Base-by-base conservation (phyloP, 2,888 invertebrate species). In the Hypena proboscidalis region DNA sequence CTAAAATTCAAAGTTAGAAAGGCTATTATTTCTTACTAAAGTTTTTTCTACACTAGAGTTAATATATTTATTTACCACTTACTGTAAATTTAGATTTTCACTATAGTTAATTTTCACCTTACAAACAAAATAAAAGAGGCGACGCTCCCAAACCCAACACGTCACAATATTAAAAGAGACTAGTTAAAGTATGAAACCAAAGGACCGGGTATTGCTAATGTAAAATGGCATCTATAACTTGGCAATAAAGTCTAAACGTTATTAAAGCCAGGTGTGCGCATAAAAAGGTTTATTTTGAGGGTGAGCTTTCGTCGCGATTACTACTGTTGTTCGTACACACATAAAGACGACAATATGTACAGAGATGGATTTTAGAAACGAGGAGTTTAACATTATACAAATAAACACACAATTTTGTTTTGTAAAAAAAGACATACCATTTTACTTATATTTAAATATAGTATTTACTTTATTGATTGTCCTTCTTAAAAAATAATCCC, bases 241-340 rank as follows among this genome's bases (percentile, higher is more conserved):
- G 0, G 0, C 0, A 0, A 46, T 80, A 85, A 67, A 68, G 76
- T 67, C 53, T 40, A 67, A 42, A 46, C 33, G 49, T 51, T 23
- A 48, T 65, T 58, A 50, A 36, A 42, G 44, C 59, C 65, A 77
- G 71, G 68, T 72, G 70, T 67, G 58, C 59, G 58, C 65, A 75
- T 61, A 60, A 80, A 80, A 80, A 78, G 58, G 68, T 77, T 74
- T 79, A 71, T 80, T 81, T 77, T 70, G 77, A 83, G 85, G 88
- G 86, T 77, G 74, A 73, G 81, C 83, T 87, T 89, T 86, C 87
- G 87, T 90, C 56, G 74, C 82, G 80, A 76, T 77, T 80, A 76
- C 76, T 79, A 74, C 74, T 83, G 79, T 87, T 84, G 83, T 84
- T 82, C 77, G 74, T 73, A 44, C 48, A 72, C 76, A 68, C 60